Conservation (phyloP, 2,888 invertebrate genomes). For the Meiosimyza decipiens region DNA sequence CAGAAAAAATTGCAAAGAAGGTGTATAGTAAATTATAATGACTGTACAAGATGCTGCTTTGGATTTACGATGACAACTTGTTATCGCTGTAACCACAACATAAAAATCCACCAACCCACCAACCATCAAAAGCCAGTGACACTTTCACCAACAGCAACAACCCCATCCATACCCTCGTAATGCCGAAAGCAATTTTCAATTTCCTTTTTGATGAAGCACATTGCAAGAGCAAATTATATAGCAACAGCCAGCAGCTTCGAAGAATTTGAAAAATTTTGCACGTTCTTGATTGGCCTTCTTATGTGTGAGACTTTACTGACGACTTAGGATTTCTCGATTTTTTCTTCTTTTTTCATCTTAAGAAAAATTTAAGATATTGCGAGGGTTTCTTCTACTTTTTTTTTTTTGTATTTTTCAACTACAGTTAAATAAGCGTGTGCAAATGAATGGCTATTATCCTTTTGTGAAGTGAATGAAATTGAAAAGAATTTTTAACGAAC, state of each 20-base stretch:
- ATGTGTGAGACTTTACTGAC: constrained; percentile 39
- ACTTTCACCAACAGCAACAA: constrained; percentile 12
- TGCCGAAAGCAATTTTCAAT: constrained; percentile 62
- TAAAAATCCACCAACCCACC: neutral
- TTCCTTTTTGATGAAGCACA: constrained; percentile 66
- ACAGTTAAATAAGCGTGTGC: constrained; percentile 43
- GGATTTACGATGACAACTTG: too few species aligned
- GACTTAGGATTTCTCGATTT: constrained; percentile 47
- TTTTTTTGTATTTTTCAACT: too few species aligned
- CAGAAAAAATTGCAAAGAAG: neutral
- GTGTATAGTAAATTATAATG: too few species aligned
- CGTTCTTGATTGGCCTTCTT: constrained; percentile 62
- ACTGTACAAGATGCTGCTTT: too few species aligned
- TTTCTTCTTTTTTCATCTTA: constrained; percentile 43
- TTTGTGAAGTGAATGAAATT: constrained; percentile 58
- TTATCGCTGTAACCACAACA: too few species aligned
- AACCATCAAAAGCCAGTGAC: constrained; percentile 7
- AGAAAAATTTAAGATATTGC: constrained; percentile 42
- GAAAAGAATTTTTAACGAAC: constrained; percentile 60
- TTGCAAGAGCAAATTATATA: constrained; percentile 65
- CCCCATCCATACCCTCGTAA: constrained; percentile 45
- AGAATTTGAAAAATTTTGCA: constrained; percentile 49
- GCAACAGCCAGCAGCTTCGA: constrained; percentile 38
- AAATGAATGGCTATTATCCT: constrained; percentile 62
- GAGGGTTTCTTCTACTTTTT: neutral